Evolutionary conservation across 2,888 invertebrate species (phyloP), one percentile per base, ranked within the genome.

Genomic region (Hypselothyrea guttata): DNA sequence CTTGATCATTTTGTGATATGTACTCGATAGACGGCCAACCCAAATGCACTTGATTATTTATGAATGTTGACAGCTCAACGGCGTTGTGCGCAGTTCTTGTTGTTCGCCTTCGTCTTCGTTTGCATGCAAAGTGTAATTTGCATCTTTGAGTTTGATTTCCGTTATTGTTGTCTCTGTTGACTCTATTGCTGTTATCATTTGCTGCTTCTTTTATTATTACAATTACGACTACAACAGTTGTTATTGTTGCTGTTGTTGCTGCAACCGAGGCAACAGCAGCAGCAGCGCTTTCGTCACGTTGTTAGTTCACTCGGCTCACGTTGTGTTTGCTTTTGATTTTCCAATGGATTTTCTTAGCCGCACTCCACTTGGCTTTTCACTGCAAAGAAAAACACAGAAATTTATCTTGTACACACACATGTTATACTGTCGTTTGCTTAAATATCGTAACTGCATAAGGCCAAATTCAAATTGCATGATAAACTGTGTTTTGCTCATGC

Each of bases 1-100:
- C 64, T 89, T 89, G 66, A 89, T 89, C 89, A 89, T 89, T 62
- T 76, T 87, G 62, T 73, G 74, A 62, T 73, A 73, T 73, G 73
- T 65, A 15, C 31, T 53, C 27, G 37, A 31, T 44, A 42, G 12
- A 16, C 15, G 7, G 47, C 48, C 33, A 52, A 38, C 11, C 28
- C 37, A 28, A 35, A 16, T 51, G 31, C 22, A 22, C 27, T 28
- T 37, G 42, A 33, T 51, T 41, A 34, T 38, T 45, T 16, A 38
- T 18, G 38, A 22, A 22, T 38, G 16, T 16, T 38, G 16, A 8
- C 28, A 8, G 28, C 28, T 7, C 12, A 4, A 7, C 12, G 12
- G 7, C 4, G 40, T 12, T 27, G 40, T 27, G 16, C 9, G 9
- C 12, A 22, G 18, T 22, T 45, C 12, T 30, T 51, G 34, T 22